These are phyloP conservation scores for Saguinus midas DNA, from an alignment of 2,113 vertebrate species.

Conservation along the genomic window DNA sequence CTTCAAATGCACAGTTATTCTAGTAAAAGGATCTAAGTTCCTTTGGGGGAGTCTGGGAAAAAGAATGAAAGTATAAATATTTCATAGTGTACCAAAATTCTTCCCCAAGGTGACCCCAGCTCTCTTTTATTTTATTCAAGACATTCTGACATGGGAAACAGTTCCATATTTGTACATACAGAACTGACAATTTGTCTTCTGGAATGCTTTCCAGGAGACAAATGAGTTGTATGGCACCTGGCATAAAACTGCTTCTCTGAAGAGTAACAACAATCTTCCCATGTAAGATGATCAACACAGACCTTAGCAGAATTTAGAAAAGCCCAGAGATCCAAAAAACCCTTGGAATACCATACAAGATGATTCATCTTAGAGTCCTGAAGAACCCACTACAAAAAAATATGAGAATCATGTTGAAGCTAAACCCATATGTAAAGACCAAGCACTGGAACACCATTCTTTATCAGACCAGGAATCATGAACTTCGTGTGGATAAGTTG, in stretches of 20 bases:
- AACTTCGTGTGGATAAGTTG: slow-evolving; percentile 78
- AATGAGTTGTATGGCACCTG: slow-evolving; percentile 96
- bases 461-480: slow-evolving; percentile 87
- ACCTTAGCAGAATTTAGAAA: slow-evolving; percentile 95
- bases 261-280: slow-evolving; percentile 93
- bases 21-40: background rate
- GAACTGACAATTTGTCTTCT: slow-evolving; percentile 29
- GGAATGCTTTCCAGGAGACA: slow-evolving; percentile 96
- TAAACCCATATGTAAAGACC: slow-evolving; percentile 97
- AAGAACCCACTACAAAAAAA: slow-evolving; percentile 98
- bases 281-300: slow-evolving; percentile 99
- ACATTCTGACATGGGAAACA: slow-evolving; percentile 89
- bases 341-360: slow-evolving; percentile 93
- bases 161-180: slow-evolving; percentile 95
- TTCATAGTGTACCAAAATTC: background rate
- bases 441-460: slow-evolving; percentile 94
- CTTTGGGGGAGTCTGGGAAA: background rate
- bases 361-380: slow-evolving; percentile 92
- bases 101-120: background rate
- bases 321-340: slow-evolving; percentile 97
- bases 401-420: slow-evolving; percentile 94
- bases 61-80: background rate
- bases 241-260: slow-evolving; percentile 92
- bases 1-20: background rate
- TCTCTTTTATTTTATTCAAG: background rate